These are phyloP conservation scores for Scomberomorus guttatus DNA, from an alignment of 2,797 vertebrate species.

Conservation along the genomic window DNA sequence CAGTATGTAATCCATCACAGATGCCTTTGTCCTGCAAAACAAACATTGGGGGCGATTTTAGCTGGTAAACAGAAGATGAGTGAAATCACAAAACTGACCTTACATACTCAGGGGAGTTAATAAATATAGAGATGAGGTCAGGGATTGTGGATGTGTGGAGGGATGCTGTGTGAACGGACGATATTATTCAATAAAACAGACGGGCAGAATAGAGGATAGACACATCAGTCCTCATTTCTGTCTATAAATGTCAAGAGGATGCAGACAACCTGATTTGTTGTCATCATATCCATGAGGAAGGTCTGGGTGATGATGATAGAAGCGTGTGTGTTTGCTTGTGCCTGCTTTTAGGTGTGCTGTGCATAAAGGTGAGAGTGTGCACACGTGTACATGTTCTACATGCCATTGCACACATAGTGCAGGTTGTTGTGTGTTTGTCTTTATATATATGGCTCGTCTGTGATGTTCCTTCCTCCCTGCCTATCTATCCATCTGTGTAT, in stretches of 20 bases:
- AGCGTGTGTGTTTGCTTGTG: conserved; percentile 2
- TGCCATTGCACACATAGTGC: neutral
- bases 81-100: neutral
- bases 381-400: conserved; percentile 40
- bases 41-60: neutral
- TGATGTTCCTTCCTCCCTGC: neutral
- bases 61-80: neutral
- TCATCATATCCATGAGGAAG: conserved; percentile 65
- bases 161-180: conserved; percentile 3
- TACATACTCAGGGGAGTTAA: neutral
- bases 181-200: conserved; percentile 56
- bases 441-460: neutral
- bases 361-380: conserved; percentile 2
- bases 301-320: conserved; percentile 65
- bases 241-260: conserved; percentile 78
- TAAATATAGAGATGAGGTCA: neutral
- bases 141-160: conserved; percentile 37
- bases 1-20: neutral
- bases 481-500: conserved; percentile 62
- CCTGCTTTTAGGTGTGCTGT: conserved; percentile 17
- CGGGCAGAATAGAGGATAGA: conserved; percentile 48
- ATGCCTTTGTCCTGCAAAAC: neutral
- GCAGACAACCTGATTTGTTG: conserved; percentile 75
- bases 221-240: conserved; percentile 75
- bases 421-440: conserved; percentile 12